phyloP scores from a whole-genome alignment of 2,113 vertebrate species.

The Phoxinus phoxinus region DNA sequence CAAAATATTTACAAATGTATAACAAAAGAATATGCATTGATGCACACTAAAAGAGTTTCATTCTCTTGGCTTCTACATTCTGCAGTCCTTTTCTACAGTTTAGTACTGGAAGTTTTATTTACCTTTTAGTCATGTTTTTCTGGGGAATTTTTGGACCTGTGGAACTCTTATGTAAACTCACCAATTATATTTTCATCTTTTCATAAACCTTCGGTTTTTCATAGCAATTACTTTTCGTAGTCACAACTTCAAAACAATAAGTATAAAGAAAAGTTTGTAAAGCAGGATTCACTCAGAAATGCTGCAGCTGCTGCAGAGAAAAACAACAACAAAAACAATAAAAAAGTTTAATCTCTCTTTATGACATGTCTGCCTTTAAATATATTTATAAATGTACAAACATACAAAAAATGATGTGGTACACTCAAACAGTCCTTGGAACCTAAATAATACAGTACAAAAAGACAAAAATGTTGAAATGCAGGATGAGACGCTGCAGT shows the following conservation, averaged over 20 bases:
- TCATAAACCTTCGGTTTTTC: neutral
- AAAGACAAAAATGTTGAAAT: neutral
- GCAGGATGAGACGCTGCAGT: neutral
- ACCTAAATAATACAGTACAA: constrained; percentile 17
- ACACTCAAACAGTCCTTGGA: constrained; percentile 52
- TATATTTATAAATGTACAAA: constrained; percentile 72
- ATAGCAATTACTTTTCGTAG: neutral
- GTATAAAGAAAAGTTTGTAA: constrained; percentile 12
- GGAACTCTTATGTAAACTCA: constrained; percentile 10
- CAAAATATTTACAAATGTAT: neutral
- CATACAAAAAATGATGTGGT: constrained; percentile 61
- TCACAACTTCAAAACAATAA: neutral
- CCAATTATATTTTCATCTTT: neutral
- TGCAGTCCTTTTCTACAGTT: neutral
- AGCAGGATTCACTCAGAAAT: constrained; percentile 18
- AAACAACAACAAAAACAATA: constrained; percentile 47
- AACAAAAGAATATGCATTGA: constrained; percentile 3
- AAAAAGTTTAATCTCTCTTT: constrained; percentile 40
- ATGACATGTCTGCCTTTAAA: constrained; percentile 61
- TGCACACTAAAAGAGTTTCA: constrained; percentile 19
- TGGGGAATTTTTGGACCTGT: neutral
- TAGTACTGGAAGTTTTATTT: neutral
- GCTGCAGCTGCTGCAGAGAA: constrained; percentile 36
- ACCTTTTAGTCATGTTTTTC: neutral
- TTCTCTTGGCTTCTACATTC: constrained; percentile 30